phyloP scores from a whole-genome alignment of 2,888 invertebrate species.

The Eupithecia inturbata region DNA sequence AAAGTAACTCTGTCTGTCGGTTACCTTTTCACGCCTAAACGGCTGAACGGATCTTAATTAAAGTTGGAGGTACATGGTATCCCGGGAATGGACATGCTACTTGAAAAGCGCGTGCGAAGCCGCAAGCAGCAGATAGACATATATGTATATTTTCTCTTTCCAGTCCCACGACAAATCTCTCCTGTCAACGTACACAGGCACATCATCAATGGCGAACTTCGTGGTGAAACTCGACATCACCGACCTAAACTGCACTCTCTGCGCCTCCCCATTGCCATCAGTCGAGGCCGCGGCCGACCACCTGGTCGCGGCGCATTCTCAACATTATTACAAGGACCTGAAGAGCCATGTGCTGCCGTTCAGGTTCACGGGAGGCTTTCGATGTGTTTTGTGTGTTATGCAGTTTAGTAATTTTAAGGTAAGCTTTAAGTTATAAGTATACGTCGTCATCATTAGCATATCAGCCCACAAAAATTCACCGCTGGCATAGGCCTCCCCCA shows the following conservation, averaged over 20 bases:
- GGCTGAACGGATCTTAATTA: no score
- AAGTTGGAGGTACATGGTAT: no score
- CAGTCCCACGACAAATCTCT: constrained; percentile 43
- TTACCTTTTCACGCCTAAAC: no score
- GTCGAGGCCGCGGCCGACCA: constrained; percentile 54
- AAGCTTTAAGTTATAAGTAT: no score
- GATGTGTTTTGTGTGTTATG: constrained; percentile 52
- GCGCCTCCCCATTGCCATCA: constrained; percentile 43
- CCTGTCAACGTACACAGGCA: constrained; percentile 39
- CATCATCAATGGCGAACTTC: constrained; percentile 46
- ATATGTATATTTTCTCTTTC: constrained; percentile 27
- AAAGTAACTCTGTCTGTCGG: no score
- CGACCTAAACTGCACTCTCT: constrained; percentile 54
- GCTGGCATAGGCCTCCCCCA: no score
- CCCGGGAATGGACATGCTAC: no score
- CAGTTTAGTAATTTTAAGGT: constrained; percentile 54
- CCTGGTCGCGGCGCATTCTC: constrained; percentile 50
- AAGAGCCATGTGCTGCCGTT: constrained; percentile 62
- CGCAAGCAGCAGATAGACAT: no score
- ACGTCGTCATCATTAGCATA: no score
- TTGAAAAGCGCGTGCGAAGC: no score
- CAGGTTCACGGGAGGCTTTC: constrained; percentile 50
- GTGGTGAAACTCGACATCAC: constrained; percentile 65
- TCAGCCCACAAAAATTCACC: no score
- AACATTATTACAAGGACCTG: constrained; percentile 48